phyloP scores from a whole-genome alignment of 2,888 invertebrate species.

The Drosophila fulvimacula region DNA sequence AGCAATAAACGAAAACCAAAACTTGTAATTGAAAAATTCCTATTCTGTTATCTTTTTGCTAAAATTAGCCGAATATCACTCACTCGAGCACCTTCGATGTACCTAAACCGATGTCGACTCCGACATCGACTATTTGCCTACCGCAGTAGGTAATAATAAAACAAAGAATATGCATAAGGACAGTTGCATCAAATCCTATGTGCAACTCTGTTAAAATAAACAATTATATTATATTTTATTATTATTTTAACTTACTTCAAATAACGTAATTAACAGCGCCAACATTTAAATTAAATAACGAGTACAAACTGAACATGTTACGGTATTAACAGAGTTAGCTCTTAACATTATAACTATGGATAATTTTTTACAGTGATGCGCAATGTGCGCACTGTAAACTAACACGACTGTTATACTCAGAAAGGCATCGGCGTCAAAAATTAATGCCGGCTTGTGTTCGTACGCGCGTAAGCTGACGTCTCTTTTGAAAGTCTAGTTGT shows the following conservation, averaged over 20 bases:
- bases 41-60: too few species aligned
- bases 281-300: neutral
- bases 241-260: too few species aligned
- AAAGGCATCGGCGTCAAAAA: constrained; percentile 21
- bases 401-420: constrained; percentile 2
- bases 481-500: constrained; percentile 26
- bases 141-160: too few species aligned
- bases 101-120: too few species aligned
- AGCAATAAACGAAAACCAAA: too few species aligned
- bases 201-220: neutral
- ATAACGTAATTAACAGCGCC: too few species aligned
- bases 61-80: too few species aligned
- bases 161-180: neutral
- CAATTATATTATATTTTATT: too few species aligned
- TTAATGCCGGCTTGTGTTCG: constrained; percentile 23
- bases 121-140: too few species aligned
- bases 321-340: neutral
- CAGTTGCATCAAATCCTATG: neutral
- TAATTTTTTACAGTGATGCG: neutral
- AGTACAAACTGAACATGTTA: neutral
- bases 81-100: neutral
- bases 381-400: neutral
- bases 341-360: neutral
- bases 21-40: too few species aligned
- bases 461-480: constrained; percentile 35